Conservation (phyloP, 1,140 invertebrate genomes). For the Heliconius himera region DNA sequence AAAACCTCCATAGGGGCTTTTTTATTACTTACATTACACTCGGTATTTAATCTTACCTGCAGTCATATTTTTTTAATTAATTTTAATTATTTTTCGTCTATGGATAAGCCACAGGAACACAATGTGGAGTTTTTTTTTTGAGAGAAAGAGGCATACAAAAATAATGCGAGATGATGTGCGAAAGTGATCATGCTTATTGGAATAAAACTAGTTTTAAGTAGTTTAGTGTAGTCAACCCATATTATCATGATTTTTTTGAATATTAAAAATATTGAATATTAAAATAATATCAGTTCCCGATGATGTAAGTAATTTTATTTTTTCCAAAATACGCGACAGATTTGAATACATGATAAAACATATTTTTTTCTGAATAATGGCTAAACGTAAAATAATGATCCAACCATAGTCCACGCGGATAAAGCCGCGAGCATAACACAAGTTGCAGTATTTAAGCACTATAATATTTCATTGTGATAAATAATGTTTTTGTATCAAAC, state of each 20-base stretch:
- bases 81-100: conserved; percentile 66
- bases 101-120: conserved; percentile 74
- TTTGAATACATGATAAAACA: too few relatives aligned
- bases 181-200: conserved; percentile 27
- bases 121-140: conserved; percentile 56
- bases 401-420: too few relatives aligned
- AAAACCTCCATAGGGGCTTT: conserved; percentile 82
- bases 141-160: conserved; percentile 41
- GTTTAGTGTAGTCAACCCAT: conserved; percentile 20
- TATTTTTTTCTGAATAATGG: too few relatives aligned
- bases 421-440: too few relatives aligned
- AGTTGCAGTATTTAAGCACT: too few relatives aligned
- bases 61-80: conserved; percentile 67
- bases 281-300: not conserved
- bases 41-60: conserved; percentile 70
- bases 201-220: not conserved
- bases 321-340: too few relatives aligned
- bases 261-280: not conserved
- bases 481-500: too few relatives aligned
- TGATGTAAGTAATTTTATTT: too few relatives aligned
- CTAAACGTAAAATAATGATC: too few relatives aligned
- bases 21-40: conserved; percentile 78
- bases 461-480: too few relatives aligned
- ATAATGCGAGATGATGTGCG: conserved; percentile 33
- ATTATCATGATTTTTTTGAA: not conserved